Evolutionary conservation across 2,888 invertebrate species (phyloP).

Genomic region (Polydrusus tereticollis): DNA sequence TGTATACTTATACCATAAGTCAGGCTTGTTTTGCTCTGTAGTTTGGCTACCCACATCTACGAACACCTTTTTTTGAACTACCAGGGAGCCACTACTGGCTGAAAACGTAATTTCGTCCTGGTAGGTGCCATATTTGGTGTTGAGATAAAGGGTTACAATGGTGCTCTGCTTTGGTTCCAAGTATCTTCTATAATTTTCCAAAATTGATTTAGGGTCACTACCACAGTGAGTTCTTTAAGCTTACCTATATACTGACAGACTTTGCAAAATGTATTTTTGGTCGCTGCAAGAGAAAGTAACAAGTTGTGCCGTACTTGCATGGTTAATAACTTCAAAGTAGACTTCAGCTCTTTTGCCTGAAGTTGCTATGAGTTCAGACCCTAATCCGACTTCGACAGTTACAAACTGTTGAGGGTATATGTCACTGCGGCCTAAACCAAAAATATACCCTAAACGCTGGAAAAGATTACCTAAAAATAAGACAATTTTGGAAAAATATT

Average conservation of each 20-base stretch:
- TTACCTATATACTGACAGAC: slow-evolving; percentile 72
- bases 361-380: slow-evolving; percentile 67
- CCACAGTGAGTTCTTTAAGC: slow-evolving; percentile 55
- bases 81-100: slow-evolving; percentile 66
- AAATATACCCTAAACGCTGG: slow-evolving; percentile 37
- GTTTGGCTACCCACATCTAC: slow-evolving; percentile 64
- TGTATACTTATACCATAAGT: slow-evolving; percentile 61
- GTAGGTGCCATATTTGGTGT: slow-evolving; percentile 62
- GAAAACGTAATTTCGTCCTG: slow-evolving; percentile 76
- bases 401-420: slow-evolving; percentile 56
- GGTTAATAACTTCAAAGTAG: slow-evolving; percentile 82
- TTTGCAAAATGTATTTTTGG: slow-evolving; percentile 71
- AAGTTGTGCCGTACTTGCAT: slow-evolving; percentile 70
- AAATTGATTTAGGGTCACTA: too few species aligned
- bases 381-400: slow-evolving; percentile 67
- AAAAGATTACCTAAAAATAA: slow-evolving; percentile 30
- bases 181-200: slow-evolving; percentile 52
- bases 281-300: slow-evolving; percentile 75
- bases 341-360: slow-evolving; percentile 64
- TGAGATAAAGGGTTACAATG: slow-evolving; percentile 68
- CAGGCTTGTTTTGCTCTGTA: slow-evolving; percentile 57
- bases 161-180: slow-evolving; percentile 69
- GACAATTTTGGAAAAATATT: too few species aligned
- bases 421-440: slow-evolving; percentile 32
- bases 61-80: slow-evolving; percentile 64